A percentile compares a stretch with the other conserved stretches of the same genome.
Conservation (phyloP, 2,797 vertebrate species). For the Dicrostonyx torquatus region DNA sequence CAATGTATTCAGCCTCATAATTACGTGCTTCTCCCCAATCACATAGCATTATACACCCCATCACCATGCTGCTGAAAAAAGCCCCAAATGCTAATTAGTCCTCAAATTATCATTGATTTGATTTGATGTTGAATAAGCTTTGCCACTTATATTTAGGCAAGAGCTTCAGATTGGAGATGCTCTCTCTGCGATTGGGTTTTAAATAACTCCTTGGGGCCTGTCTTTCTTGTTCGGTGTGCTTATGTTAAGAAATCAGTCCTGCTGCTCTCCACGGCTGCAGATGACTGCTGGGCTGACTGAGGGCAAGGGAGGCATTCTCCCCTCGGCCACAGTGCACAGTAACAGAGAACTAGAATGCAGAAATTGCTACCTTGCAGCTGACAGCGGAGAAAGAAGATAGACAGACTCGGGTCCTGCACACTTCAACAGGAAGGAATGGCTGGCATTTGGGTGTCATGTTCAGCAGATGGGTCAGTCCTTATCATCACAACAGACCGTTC, state of each 20-base stretch:
- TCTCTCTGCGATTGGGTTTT: constrained; percentile 80
- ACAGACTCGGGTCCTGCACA: not conserved
- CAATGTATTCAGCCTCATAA: constrained; percentile 87
- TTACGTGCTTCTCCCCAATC: constrained; percentile 86
- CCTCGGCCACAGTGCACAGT: not conserved
- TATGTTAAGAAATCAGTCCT: constrained; percentile 68
- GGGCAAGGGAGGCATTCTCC: constrained; percentile 49
- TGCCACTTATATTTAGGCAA: constrained; percentile 87
- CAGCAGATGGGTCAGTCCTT: not conserved
- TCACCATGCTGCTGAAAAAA: constrained; percentile 84
- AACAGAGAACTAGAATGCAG: not conserved
- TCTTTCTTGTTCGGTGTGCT: constrained; percentile 62
- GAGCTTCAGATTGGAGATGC: constrained; percentile 84
- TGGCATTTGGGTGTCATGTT: not conserved
- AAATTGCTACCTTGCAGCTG: not conserved
- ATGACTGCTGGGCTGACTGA: constrained; percentile 65
- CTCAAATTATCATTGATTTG: constrained; percentile 90
- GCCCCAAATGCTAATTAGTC: constrained; percentile 89
- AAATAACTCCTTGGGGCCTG: constrained; percentile 80
- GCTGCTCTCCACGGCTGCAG: constrained; percentile 59
- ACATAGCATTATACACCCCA: constrained; percentile 86
- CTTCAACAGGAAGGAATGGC: not conserved
- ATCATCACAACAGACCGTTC: accelerated
- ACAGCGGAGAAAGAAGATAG: not conserved
- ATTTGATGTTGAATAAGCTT: constrained; percentile 89